These are phyloP conservation scores for Lucinisca nassula DNA, from an alignment of 2,888 invertebrate species.

Conservation along the genomic window DNA sequence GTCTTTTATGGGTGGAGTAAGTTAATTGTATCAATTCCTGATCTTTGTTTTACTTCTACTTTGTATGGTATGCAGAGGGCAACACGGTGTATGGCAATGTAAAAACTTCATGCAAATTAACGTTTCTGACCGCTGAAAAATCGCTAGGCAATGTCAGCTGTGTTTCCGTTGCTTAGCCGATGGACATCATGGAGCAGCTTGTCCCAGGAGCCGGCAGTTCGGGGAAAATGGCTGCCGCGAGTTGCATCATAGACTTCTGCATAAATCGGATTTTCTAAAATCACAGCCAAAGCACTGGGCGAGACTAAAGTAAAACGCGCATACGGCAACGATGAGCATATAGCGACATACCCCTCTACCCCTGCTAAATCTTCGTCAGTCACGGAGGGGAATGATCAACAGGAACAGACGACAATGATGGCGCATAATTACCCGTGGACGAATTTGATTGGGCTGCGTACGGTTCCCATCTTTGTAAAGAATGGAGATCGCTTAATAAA, in stretches of 20 bases:
- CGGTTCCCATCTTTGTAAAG: no score
- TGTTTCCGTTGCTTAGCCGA: not conserved
- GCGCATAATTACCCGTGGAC: no score
- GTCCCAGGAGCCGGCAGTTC: not conserved
- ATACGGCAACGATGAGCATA: not conserved
- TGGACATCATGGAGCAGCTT: not conserved
- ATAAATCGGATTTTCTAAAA: not conserved
- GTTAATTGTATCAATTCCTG: no score
- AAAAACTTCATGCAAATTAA: slow-evolving; percentile 1
- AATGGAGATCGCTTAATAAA: no score
- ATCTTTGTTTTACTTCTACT: no score
- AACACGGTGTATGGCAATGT: slow-evolving; percentile 38
- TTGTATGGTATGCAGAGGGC: slow-evolving; percentile 27
- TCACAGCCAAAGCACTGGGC: not conserved
- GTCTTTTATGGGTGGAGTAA: no score
- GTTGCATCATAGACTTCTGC: not conserved
- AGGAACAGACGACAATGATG: not conserved
- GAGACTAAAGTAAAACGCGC: not conserved
- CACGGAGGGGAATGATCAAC: not conserved
- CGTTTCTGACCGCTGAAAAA: not conserved
- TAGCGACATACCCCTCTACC: not conserved
- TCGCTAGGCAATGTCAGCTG: not conserved
- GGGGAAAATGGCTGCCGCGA: not conserved
- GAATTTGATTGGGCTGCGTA: no score
- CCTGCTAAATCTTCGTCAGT: not conserved